Evolutionary conservation across 2,113 vertebrate genomes (phyloP).

Genomic region (Vidua chalybeata): DNA sequence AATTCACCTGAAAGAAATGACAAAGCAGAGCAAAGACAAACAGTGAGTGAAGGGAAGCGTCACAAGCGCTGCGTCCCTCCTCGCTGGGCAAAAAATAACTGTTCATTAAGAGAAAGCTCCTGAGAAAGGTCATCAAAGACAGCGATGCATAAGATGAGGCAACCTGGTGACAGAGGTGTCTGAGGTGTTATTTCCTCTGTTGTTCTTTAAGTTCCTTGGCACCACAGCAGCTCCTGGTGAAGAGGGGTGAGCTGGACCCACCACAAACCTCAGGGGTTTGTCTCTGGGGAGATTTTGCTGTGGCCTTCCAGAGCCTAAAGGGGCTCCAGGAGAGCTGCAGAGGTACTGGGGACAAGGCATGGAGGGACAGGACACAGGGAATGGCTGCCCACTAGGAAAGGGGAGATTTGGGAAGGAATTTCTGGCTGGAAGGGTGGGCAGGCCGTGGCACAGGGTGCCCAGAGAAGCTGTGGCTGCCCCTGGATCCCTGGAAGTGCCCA

Average conservation of each 20-base stretch:
- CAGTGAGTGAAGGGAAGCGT: background rate
- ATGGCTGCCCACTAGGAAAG: background rate
- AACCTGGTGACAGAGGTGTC: background rate
- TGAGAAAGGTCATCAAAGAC: conserved; percentile 8
- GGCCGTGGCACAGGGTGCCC: background rate
- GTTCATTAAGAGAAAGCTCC: background rate
- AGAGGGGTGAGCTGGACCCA: background rate
- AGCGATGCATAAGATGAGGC: background rate
- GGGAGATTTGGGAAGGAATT: background rate
- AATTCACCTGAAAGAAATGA: conserved; percentile 26
- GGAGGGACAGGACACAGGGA: background rate
- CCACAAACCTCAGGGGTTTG: background rate
- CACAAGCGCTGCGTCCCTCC: background rate
- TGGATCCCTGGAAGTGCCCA: background rate
- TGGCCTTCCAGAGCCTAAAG: accelerated
- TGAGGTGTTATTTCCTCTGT: background rate
- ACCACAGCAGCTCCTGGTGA: background rate
- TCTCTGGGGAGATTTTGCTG: background rate
- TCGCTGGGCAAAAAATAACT: background rate
- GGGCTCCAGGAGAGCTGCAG: background rate
- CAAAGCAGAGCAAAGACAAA: background rate
- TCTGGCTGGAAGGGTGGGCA: accelerated
- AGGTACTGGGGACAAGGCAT: accelerated
- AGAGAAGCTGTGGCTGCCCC: background rate
- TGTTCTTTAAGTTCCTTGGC: background rate